Evolutionary conservation across 2,113 vertebrate species (phyloP).

Genomic region (Sus scrofa): DNA sequence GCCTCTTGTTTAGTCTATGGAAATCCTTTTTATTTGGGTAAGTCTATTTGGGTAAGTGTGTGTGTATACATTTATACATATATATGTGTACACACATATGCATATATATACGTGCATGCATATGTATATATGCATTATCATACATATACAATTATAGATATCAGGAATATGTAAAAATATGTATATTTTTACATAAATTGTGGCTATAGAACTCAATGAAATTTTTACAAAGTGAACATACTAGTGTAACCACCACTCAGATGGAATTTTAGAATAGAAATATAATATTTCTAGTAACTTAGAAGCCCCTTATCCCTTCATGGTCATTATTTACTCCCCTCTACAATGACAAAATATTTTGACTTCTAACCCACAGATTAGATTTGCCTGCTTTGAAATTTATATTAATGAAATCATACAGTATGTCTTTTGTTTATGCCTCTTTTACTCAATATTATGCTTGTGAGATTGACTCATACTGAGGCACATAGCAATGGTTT

Average conservation of each 20-base stretch:
- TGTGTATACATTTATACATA: no score
- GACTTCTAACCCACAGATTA: background rate
- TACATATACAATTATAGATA: background rate
- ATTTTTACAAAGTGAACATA: background rate
- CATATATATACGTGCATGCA: background rate
- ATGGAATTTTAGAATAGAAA: background rate
- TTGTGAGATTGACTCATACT: background rate
- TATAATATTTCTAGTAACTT: background rate
- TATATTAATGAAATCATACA: background rate
- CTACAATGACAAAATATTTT: background rate
- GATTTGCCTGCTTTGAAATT: background rate
- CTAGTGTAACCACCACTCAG: background rate
- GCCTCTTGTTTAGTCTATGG: background rate
- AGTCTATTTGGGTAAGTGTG: background rate
- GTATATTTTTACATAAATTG: background rate
- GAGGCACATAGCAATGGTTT: background rate
- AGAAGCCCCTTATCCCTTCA: background rate
- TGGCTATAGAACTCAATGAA: background rate
- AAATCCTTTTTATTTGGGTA: background rate
- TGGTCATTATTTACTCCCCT: background rate
- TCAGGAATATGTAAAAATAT: background rate
- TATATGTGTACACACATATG: no score
- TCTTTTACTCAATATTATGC: background rate
- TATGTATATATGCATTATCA: background rate
- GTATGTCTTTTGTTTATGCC: background rate